phyloP scores from a whole-genome alignment of 2,797 vertebrate genomes.

The Peromyscus attwateri region DNA sequence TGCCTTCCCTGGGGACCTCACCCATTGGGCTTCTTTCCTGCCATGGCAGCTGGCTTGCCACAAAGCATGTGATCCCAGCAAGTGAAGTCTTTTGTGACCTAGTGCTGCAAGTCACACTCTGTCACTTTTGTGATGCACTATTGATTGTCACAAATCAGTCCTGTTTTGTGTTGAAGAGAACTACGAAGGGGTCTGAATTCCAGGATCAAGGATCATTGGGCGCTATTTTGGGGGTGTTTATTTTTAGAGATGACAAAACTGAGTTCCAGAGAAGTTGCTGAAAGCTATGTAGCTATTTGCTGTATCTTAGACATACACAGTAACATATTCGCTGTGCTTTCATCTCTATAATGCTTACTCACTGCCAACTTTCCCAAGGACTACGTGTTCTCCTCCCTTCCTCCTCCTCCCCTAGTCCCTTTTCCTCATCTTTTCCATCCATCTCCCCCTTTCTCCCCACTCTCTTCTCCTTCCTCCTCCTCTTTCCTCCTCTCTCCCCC shows the following conservation, averaged over 20 bases:
- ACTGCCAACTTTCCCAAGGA: slow-evolving; percentile 31
- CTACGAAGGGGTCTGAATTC: not conserved
- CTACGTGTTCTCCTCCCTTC: not conserved
- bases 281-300: not conserved
- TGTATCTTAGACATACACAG: not conserved
- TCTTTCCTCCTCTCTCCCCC: not conserved
- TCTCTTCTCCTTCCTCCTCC: not conserved
- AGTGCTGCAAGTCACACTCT: not conserved
- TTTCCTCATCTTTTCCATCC: not conserved
- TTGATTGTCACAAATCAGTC: slow-evolving; percentile 28
- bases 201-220: slow-evolving; percentile 13
- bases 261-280: slow-evolving; percentile 21
- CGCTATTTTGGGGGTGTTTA: not conserved
- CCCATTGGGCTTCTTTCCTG: slow-evolving; percentile 18
- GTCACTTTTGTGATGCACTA: slow-evolving; percentile 26
- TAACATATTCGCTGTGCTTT: slow-evolving; percentile 63
- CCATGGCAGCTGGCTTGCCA: slow-evolving; percentile 10
- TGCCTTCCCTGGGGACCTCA: not conserved
- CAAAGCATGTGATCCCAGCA: not conserved
- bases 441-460: not conserved
- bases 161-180: not conserved
- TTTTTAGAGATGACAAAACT: slow-evolving; percentile 15
- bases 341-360: not conserved
- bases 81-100: not conserved
- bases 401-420: not conserved